Evolutionary conservation across 1,140 invertebrate species (phyloP), one percentile per base, ranked within the genome.

Genomic region (Drosophila setifemur): DNA sequence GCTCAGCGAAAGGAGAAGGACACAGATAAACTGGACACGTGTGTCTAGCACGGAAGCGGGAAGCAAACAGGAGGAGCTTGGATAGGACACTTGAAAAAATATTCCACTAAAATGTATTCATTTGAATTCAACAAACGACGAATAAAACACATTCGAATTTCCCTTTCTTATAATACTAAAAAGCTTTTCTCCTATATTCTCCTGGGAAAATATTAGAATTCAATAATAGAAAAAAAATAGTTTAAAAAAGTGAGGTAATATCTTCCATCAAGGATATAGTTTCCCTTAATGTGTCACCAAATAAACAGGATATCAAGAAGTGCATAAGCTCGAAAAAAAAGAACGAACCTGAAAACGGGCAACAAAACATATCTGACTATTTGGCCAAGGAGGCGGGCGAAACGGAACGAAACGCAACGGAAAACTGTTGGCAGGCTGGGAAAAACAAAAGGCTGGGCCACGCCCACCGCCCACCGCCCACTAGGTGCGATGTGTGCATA

Each of bases 1-100:
- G 21, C 64, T 79, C 70, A 79, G 76, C 71, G 47, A 52, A 66
- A 47, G 31, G 29, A 42, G 21, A 42, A 42, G 21, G 29, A 31
- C 50, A 40, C 14, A 11, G 14, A 3, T 26, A 3, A 19, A 28
- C 48, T 52, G 48, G 48, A 67, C 48, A 45, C 58, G 40, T 42
- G 35, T 54, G 43, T 19, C 16, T 52, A 19, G 21, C 9, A 4
- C 31, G 4, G 14, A 11, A 11, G 11, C n/a, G n/a, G n/a, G n/a
- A 28, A 40, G 12, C 19, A 21, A 12, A 16, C 9, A 5, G 4
- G 25, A 45, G 12, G 12, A 8, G 18, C 11, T 43, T 25, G 21
- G 18, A 21, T 21, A 4, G 5, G n/a, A 28, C 3, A 19, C n/a
- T n/a, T n/a, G 9, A 4, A 11, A n/a, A 29, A n/a, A 29, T 4